phyloP scores from a whole-genome alignment of 2,797 vertebrate species.

The Halcyon badia region DNA sequence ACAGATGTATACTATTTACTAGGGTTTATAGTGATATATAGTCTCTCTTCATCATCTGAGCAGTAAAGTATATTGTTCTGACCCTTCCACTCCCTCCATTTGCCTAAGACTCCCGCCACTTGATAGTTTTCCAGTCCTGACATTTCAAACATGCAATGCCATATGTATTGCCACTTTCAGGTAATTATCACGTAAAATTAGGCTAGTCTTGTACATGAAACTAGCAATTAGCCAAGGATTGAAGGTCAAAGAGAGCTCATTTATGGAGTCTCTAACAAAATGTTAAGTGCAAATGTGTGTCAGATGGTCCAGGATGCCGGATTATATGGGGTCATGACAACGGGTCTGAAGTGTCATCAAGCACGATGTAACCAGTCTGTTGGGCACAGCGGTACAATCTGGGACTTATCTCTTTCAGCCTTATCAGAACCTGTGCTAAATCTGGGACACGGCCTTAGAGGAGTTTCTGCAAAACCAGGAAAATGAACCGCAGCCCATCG shows the following conservation, averaged over 20 bases:
- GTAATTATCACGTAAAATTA: constrained; percentile 87
- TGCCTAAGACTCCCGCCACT: constrained; percentile 67
- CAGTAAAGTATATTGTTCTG: constrained; percentile 54
- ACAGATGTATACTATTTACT: constrained; percentile 25
- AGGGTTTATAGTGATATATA: background rate
- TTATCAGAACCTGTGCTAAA: constrained; percentile 62
- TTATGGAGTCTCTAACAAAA: constrained; percentile 87
- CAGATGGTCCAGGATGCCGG: constrained; percentile 91
- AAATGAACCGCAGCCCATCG: constrained; percentile 18
- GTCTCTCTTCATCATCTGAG: constrained; percentile 35
- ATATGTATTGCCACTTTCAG: constrained; percentile 82
- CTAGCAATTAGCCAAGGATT: constrained; percentile 86
- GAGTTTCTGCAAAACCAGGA: constrained; percentile 34
- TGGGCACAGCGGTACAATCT: constrained; percentile 80
- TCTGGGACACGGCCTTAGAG: constrained; percentile 68
- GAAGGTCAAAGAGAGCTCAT: constrained; percentile 87
- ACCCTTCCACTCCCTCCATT: constrained; percentile 31
- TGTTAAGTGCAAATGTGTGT: constrained; percentile 96
- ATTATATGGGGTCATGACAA: constrained; percentile 83
- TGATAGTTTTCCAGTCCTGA: constrained; percentile 80
- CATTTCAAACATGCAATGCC: constrained; percentile 82
- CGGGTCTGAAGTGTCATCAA: constrained; percentile 78
- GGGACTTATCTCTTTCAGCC: constrained; percentile 69
- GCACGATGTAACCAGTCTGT: constrained; percentile 72
- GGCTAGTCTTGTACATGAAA: constrained; percentile 85